Evolutionary conservation across 2,888 invertebrate genomes (phyloP), one percentile per base, ranked within the genome.

Genomic region (Lasioglossum leucozonium): DNA sequence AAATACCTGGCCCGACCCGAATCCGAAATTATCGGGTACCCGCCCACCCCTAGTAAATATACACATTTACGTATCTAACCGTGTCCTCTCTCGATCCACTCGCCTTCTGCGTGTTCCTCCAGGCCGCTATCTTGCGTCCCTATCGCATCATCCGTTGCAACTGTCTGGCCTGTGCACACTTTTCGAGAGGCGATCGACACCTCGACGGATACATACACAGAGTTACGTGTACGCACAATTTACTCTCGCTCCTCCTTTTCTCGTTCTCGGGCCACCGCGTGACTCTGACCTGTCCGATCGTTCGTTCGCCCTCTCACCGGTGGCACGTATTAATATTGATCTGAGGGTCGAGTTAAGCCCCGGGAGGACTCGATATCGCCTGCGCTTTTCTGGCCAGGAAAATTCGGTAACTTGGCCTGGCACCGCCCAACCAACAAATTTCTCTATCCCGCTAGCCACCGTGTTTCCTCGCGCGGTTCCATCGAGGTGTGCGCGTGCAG

Each of bases 251-350:
- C 72, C 22, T 67, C 62, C 26, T 71, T 69, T 42, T 44, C 34
- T 79, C 58, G 47, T 72, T 72, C 51, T 78, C 42, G 40, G 22
- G n/a, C 65, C 26, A 34, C 22, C 30, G 16, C 34, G 55, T 55
- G 26, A 34, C 67, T 44, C 42, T 30, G 26, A 58, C 44, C 42
- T 62, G 62, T 62, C 16, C n/a, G 69, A 34, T 80, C 65, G 37
- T 37, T 51, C 67, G 58, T 79, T 85, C 79, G 74, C 85, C 74
- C 80, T 81, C 84, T 79, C 71, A 55, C 78, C 74, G 79, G 81
- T 81, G 78, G 82, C 80, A 62, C 87, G 89, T 87, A 89, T 89
- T 89, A 89, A 87, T 89, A 89, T 89, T 78, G 89, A 88, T 88
- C 88, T 86, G 85, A 79, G 84, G 82, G 79, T 42, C 76, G 80